Percentiles rank a stretch among this genome's conserved stretches.
Evolutionary conservation across 2,888 invertebrate species (phyloP).

Genomic region (Hecatera dysodea): DNA sequence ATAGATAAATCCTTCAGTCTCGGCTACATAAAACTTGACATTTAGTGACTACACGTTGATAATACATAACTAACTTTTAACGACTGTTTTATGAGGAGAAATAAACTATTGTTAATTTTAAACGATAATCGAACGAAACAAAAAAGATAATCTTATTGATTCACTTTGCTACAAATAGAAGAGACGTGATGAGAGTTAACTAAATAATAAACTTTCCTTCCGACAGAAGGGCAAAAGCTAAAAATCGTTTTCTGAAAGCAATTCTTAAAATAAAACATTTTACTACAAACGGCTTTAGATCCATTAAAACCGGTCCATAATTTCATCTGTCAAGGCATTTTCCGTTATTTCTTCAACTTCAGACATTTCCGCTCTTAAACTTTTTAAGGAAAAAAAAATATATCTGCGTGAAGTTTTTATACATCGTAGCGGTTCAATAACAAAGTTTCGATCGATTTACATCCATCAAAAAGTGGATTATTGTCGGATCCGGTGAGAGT

Average conservation of each 20-base stretch:
- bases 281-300: slow-evolving; percentile 51
- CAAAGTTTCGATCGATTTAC: slow-evolving; percentile 77
- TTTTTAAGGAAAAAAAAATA: slow-evolving; percentile 65
- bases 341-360: slow-evolving; percentile 66
- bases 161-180: background rate
- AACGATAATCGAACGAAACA: too few relatives aligned
- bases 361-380: slow-evolving; percentile 62
- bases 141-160: too few relatives aligned
- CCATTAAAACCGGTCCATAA: slow-evolving; percentile 61
- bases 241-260: slow-evolving; percentile 11
- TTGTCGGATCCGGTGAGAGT: slow-evolving; percentile 64
- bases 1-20: too few relatives aligned
- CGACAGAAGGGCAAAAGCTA: background rate
- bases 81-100: too few relatives aligned
- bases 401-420: slow-evolving; percentile 66
- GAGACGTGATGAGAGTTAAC: background rate
- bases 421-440: slow-evolving; percentile 72
- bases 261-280: slow-evolving; percentile 34
- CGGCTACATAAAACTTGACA: too few relatives aligned
- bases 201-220: background rate
- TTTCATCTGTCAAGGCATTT: slow-evolving; percentile 58
- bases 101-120: too few relatives aligned
- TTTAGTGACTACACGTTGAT: too few relatives aligned
- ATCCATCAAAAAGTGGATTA: slow-evolving; percentile 75
- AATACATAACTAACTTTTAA: too few relatives aligned